A percentile compares a stretch with the other conserved stretches of the same genome.
Conservation (phyloP, 2,888 invertebrate species). For the Limnephilus lunatus region DNA sequence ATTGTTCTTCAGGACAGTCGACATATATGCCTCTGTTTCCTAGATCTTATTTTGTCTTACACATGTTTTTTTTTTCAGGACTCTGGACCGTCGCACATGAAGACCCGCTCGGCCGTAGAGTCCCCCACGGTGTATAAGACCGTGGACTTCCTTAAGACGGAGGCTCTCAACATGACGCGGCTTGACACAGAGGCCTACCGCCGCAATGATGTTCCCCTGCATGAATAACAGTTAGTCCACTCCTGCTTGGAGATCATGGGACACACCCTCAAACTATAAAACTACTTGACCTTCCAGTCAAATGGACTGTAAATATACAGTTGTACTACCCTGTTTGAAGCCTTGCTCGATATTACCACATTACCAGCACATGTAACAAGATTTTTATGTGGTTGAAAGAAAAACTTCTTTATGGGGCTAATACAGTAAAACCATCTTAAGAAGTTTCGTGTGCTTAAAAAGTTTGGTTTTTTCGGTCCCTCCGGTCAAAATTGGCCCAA, state of each 20-base stretch:
- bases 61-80: slow-evolving; percentile 67
- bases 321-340: neutral
- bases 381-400: neutral
- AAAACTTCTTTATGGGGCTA: too few relatives aligned
- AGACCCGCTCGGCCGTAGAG: slow-evolving; percentile 49
- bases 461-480: too few relatives aligned
- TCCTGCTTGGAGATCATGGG: neutral
- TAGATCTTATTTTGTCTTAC: neutral
- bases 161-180: slow-evolving; percentile 92
- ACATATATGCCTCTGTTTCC: neutral
- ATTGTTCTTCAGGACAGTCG: too few relatives aligned
- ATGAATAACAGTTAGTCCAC: neutral
- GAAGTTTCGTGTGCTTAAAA: too few relatives aligned
- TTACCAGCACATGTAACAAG: neutral
- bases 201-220: slow-evolving; percentile 61
- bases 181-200: slow-evolving; percentile 87
- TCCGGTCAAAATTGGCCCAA: too few relatives aligned
- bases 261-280: neutral
- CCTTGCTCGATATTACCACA: neutral
- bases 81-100: slow-evolving; percentile 52
- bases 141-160: slow-evolving; percentile 95
- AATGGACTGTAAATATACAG: neutral
- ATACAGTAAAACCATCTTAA: too few relatives aligned
- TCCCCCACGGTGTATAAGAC: slow-evolving; percentile 87
- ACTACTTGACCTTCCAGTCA: neutral